A percentile compares a stretch with the other conserved stretches of the same genome.
phyloP scores from a whole-genome alignment of 2,888 invertebrate genomes.

The Chouioia cunea region DNA sequence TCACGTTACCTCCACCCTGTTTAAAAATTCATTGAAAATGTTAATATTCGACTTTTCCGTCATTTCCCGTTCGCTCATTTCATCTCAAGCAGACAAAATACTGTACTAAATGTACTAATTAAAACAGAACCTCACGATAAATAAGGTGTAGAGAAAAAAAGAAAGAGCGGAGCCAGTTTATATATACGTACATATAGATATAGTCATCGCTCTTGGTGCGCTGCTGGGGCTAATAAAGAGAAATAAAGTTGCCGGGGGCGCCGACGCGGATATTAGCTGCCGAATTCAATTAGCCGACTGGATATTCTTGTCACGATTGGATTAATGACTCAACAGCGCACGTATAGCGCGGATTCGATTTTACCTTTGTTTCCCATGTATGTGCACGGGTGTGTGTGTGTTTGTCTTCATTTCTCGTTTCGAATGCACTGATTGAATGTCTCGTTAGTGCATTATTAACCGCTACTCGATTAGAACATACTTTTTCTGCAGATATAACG shows the following conservation, averaged over 20 bases:
- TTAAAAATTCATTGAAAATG: too few relatives aligned
- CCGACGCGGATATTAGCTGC: constrained; percentile 55
- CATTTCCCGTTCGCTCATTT: too few relatives aligned
- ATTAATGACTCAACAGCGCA: constrained; percentile 20
- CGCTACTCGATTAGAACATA: too few relatives aligned
- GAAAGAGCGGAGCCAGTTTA: background rate
- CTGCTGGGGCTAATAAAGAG: constrained; percentile 59
- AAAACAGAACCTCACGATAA: constrained; percentile 26
- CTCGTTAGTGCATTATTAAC: too few relatives aligned
- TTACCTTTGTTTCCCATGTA: too few relatives aligned
- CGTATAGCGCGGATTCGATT: background rate
- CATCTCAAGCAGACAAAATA: background rate
- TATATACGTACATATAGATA: too few relatives aligned
- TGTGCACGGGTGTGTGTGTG: too few relatives aligned
- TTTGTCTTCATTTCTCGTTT: too few relatives aligned
- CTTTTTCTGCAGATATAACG: too few relatives aligned
- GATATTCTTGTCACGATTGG: constrained; percentile 39
- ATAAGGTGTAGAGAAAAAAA: background rate
- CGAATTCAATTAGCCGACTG: constrained; percentile 26
- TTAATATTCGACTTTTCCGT: too few relatives aligned
- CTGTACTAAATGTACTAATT: constrained; percentile 13
- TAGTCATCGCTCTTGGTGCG: constrained; percentile 50
- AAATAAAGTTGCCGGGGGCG: constrained; percentile 56
- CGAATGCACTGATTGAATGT: too few relatives aligned
- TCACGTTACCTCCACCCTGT: too few relatives aligned